Percentiles rank a stretch among this genome's conserved stretches.
These are phyloP conservation scores for Brienomyrus brachyistius DNA, from an alignment of 2,113 vertebrate species.

Conservation along the genomic window DNA sequence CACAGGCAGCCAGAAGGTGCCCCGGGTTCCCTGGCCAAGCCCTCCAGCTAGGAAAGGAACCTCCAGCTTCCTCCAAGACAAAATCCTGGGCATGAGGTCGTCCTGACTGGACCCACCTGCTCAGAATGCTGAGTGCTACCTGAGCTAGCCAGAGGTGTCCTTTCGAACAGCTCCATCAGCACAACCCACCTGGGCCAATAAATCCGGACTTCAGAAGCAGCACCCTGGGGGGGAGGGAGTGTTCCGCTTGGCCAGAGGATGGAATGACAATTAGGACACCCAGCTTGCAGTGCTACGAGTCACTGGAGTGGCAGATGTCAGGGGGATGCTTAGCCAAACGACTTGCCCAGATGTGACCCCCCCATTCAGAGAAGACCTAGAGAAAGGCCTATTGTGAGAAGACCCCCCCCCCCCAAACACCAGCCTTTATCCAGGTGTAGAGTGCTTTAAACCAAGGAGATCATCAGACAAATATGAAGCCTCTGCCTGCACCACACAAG, in stretches of 20 bases:
- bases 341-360: conserved; percentile 85
- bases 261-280: conserved; percentile 78
- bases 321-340: conserved; percentile 69
- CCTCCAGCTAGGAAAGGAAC: background rate
- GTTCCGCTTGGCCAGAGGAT: conserved; percentile 40
- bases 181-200: conserved; percentile 59
- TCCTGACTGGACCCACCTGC: background rate
- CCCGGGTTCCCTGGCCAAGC: background rate
- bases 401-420: background rate
- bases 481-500: background rate
- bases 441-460: background rate
- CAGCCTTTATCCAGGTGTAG: background rate
- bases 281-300: conserved; percentile 83
- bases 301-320: conserved; percentile 76
- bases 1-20: background rate
- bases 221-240: background rate
- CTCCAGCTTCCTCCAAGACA: background rate
- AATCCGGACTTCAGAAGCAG: conserved; percentile 68
- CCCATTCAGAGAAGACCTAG: background rate
- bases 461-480: background rate
- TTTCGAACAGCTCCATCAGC: background rate
- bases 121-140: background rate
- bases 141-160: conserved; percentile 38
- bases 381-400: background rate
- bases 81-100: background rate